phyloP scores from a whole-genome alignment of 2,797 vertebrate genomes.

The Falco cherrug region DNA sequence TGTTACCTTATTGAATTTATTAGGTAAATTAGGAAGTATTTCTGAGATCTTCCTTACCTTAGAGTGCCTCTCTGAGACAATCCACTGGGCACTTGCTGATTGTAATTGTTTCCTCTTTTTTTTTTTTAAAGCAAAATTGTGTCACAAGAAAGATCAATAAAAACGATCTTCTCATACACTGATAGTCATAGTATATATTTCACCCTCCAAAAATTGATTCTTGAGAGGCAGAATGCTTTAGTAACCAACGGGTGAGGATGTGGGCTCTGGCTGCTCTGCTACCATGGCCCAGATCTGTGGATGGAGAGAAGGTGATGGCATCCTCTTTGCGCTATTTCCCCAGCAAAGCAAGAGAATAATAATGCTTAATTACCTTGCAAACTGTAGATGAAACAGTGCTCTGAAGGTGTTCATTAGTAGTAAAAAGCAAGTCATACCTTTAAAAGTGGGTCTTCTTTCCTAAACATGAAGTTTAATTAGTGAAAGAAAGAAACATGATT shows the following conservation, averaged over 20 bases:
- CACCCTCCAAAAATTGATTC: neutral
- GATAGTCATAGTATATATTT: neutral
- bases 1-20: neutral
- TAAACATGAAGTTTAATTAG: neutral
- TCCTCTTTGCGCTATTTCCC: neutral
- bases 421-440: neutral
- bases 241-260: neutral
- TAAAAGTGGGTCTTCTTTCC: neutral
- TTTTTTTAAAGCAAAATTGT: neutral
- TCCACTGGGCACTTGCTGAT: neutral
- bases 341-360: neutral
- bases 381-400: neutral
- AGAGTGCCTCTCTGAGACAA: fast-evolving
- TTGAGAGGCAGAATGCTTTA: neutral
- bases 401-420: neutral
- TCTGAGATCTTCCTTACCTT: neutral
- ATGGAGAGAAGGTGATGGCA: neutral
- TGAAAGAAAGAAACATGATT: neutral
- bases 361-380: neutral
- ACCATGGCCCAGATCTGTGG: fast-evolving
- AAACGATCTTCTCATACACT: neutral
- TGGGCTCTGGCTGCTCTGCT: neutral
- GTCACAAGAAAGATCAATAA: neutral
- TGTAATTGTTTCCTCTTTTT: neutral
- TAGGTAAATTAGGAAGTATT: neutral